These are phyloP conservation scores for Galerucella pusilla DNA, from an alignment of 2,888 invertebrate genomes.

Conservation along the genomic window DNA sequence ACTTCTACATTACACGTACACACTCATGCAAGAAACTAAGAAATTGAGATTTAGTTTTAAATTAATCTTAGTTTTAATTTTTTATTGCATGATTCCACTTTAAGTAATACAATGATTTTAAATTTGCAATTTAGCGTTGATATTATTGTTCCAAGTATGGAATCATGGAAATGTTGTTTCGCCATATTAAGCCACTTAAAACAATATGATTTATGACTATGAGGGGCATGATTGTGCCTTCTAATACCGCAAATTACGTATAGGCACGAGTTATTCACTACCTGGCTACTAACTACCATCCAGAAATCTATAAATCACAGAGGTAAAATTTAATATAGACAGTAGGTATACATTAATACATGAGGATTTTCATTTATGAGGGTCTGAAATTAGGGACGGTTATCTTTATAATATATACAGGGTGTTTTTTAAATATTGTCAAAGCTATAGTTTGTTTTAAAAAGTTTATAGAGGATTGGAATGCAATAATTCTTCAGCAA, in stretches of 20 bases:
- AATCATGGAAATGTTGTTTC: not conserved
- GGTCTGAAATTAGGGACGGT: no score
- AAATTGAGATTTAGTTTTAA: no score
- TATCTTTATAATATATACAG: not conserved
- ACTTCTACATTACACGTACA: no score
- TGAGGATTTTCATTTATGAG: not conserved
- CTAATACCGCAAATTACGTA: conserved; percentile 3
- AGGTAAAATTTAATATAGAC: not conserved
- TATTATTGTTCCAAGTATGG: not conserved
- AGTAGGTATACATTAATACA: not conserved
- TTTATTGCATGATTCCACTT: no score
- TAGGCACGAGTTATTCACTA: not conserved
- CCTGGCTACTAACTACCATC: not conserved
- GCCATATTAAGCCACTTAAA: not conserved
- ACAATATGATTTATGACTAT: not conserved
- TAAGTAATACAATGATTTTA: no score
- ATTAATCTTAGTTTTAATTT: no score
- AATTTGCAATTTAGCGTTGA: no score
- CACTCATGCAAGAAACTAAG: no score
- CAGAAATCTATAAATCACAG: not conserved
- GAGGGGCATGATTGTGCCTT: not conserved
- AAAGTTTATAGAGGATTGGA: no score
- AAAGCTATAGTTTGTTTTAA: no score
- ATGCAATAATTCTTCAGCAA: no score
- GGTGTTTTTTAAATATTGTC: not conserved